Conservation (phyloP, 2,888 invertebrate species). For the Arctia plantaginis region DNA sequence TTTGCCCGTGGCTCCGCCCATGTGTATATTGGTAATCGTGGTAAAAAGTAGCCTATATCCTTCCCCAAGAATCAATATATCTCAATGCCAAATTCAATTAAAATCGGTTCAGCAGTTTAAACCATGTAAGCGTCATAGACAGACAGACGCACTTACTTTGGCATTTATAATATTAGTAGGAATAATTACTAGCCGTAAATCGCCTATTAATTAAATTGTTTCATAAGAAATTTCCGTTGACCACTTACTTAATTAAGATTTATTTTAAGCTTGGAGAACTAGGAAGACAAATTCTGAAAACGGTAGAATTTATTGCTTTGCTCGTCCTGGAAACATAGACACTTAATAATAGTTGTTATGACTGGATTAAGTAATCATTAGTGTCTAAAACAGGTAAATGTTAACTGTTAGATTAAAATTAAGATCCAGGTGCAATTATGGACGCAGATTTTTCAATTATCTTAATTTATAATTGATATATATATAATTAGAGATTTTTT, state of each 20-base stretch:
- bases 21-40: no score
- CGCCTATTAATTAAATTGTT: background rate
- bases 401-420: background rate
- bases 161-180: background rate
- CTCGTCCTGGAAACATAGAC: background rate
- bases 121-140: no score
- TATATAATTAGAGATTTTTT: no score
- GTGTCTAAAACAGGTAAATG: background rate
- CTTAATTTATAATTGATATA: no score
- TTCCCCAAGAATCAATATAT: no score
- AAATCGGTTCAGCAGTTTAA: no score
- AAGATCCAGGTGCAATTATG: background rate
- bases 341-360: constrained; percentile 2
- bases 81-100: no score
- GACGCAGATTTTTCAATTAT: no score
- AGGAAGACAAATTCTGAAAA: background rate
- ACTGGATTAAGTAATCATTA: background rate
- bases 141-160: no score
- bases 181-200: background rate
- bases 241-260: constrained; percentile 5
- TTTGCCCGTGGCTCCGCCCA: no score
- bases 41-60: no score
- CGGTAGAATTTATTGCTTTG: background rate
- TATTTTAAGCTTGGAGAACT: background rate
- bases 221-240: background rate